Evolutionary conservation across 2,888 invertebrate genomes (phyloP).

Genomic region (Argyresthia albistria): DNA sequence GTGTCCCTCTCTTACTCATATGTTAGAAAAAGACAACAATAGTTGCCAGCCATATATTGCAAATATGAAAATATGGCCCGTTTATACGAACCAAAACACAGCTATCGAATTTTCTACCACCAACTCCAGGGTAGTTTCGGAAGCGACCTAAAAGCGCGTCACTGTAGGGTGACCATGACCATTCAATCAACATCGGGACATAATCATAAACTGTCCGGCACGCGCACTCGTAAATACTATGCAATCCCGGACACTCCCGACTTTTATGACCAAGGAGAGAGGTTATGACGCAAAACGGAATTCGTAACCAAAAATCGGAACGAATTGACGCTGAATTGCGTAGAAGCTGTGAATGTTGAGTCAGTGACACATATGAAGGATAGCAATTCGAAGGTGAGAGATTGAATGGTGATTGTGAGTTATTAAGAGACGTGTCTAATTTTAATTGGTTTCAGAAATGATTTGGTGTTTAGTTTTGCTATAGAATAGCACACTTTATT

Average conservation of each 20-base stretch:
- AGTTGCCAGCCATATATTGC: too few relatives aligned
- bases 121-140: too few relatives aligned
- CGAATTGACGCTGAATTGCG: slow-evolving; percentile 36
- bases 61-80: too few relatives aligned
- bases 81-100: too few relatives aligned
- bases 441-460: not conserved
- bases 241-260: slow-evolving; percentile 17
- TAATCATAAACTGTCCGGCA: slow-evolving; percentile 61
- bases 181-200: slow-evolving; percentile 66
- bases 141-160: not conserved
- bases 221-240: slow-evolving; percentile 46
- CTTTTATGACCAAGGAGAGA: slow-evolving; percentile 44
- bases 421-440: not conserved
- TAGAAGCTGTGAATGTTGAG: slow-evolving; percentile 15
- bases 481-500: too few relatives aligned
- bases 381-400: not conserved
- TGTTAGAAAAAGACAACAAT: too few relatives aligned
- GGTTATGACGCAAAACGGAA: slow-evolving; percentile 54
- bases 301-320: slow-evolving; percentile 17
- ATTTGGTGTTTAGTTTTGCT: too few relatives aligned
- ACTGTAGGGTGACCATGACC: slow-evolving; percentile 49
- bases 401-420: not conserved
- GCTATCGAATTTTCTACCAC: too few relatives aligned
- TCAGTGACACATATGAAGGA: not conserved
- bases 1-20: too few relatives aligned